Percentiles rank a stretch among this genome's conserved stretches.
phyloP scores from a whole-genome alignment of 2,888 invertebrate species.

The Hydrotaea cyrtoneurina region DNA sequence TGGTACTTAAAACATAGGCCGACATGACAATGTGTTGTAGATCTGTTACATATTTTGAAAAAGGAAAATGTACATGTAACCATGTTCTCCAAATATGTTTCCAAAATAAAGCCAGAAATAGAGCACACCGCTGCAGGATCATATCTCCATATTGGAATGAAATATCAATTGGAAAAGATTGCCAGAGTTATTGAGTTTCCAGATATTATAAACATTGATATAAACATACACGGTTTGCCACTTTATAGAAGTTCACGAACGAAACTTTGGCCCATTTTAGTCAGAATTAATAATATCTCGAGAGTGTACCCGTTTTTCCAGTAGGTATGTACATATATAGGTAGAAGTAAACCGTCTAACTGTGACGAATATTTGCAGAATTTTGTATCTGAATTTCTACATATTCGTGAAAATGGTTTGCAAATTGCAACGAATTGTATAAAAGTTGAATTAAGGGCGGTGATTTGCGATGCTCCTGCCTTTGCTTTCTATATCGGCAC shows the following conservation, averaged over 20 bases:
- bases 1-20: slow-evolving; percentile 9
- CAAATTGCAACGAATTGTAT: background rate
- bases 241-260: background rate
- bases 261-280: background rate
- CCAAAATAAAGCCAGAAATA: background rate
- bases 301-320: background rate
- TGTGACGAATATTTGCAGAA: background rate
- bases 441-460: background rate
- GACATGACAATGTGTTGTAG: background rate
- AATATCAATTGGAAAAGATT: background rate
- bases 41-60: background rate
- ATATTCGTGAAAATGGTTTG: background rate
- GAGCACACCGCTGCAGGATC: background rate
- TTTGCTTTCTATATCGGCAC: background rate
- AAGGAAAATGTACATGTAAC: background rate
- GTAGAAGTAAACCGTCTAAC: background rate
- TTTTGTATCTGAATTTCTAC: background rate
- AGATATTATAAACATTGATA: background rate
- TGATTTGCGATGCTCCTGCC: slow-evolving; percentile 15
- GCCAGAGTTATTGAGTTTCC: background rate
- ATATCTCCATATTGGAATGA: background rate
- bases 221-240: slow-evolving; percentile 2
- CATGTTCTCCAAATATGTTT: background rate
- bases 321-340: background rate
- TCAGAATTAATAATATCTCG: background rate